Percentiles rank a stretch among this genome's conserved stretches.
Evolutionary conservation across 1,140 invertebrate genomes (phyloP).

Genomic region (Pygmarrhopalites habei): DNA sequence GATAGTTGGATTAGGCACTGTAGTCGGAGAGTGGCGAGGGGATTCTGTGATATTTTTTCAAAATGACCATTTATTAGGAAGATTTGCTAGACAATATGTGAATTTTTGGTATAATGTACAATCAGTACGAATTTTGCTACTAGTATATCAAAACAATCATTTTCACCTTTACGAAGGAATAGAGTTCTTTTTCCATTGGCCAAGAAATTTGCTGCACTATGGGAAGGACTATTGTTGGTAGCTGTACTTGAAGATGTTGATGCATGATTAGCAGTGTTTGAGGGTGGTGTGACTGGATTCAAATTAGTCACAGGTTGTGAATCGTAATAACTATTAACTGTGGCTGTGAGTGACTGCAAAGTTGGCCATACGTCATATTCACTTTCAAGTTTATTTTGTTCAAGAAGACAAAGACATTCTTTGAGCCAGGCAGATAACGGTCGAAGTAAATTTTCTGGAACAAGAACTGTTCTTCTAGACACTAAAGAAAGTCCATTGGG

Average conservation of each 20-base stretch:
- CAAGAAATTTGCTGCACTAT: conserved; percentile 18
- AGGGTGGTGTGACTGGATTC: not conserved
- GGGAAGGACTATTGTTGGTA: conserved; percentile 24
- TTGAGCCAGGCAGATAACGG: conserved; percentile 31
- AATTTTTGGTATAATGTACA: no score
- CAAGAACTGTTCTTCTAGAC: conserved; percentile 26
- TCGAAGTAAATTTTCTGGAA: conserved; percentile 37
- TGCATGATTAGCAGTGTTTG: not conserved
- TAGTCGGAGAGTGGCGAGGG: not conserved
- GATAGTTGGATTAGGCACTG: not conserved
- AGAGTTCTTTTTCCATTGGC: conserved; percentile 28
- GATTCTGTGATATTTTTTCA: not conserved
- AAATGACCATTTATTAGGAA: no score
- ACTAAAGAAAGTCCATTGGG: conserved; percentile 24
- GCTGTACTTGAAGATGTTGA: not conserved
- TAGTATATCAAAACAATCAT: no score
- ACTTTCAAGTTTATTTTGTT: conserved; percentile 17
- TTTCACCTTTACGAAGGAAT: conserved; percentile 23
- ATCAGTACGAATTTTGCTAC: no score
- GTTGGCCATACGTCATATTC: conserved; percentile 33
- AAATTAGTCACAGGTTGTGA: not conserved
- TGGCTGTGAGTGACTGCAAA: conserved; percentile 19
- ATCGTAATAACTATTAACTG: conserved; percentile 17
- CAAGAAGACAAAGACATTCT: conserved; percentile 32
- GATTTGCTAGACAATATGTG: no score